phyloP scores from a whole-genome alignment of 53 echinoderm and acorn worm species.

The Zoroaster sp. region DNA sequence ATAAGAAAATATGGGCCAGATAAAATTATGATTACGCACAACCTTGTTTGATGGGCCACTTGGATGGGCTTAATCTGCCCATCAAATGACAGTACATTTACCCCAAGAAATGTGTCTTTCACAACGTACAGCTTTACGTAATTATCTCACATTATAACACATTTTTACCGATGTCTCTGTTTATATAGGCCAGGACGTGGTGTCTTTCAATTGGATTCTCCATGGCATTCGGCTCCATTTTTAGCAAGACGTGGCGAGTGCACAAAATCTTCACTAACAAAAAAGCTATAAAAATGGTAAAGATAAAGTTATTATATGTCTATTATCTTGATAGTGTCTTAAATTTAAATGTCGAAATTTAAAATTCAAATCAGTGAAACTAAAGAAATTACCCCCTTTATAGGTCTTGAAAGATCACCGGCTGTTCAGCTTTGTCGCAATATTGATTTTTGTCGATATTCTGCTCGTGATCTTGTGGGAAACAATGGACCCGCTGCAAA shows the following conservation, averaged over 20 bases:
- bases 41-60: too few species aligned
- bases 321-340: not conserved
- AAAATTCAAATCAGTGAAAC: not conserved
- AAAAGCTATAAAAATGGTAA: slow-evolving; percentile 68
- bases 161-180: not conserved
- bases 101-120: too few species aligned
- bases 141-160: not conserved
- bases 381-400: not conserved
- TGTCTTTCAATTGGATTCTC: slow-evolving; percentile 77
- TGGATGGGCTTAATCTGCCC: too few species aligned
- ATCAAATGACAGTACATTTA: too few species aligned
- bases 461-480: slow-evolving; percentile 69
- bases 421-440: slow-evolving; percentile 56
- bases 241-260: too few species aligned
- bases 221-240: slow-evolving; percentile 82
- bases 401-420: slow-evolving; percentile 56
- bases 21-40: not conserved
- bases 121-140: too few species aligned
- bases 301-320: not conserved
- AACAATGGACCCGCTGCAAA: slow-evolving; percentile 22
- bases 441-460: slow-evolving; percentile 67
- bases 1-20: not conserved
- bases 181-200: slow-evolving; percentile 59
- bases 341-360: not conserved
- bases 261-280: slow-evolving; percentile 92